A percentile compares a stretch with the other conserved stretches of the same genome.
Evolutionary conservation across 2,888 invertebrate genomes (phyloP).

Genomic region (Polyommatus icarus): DNA sequence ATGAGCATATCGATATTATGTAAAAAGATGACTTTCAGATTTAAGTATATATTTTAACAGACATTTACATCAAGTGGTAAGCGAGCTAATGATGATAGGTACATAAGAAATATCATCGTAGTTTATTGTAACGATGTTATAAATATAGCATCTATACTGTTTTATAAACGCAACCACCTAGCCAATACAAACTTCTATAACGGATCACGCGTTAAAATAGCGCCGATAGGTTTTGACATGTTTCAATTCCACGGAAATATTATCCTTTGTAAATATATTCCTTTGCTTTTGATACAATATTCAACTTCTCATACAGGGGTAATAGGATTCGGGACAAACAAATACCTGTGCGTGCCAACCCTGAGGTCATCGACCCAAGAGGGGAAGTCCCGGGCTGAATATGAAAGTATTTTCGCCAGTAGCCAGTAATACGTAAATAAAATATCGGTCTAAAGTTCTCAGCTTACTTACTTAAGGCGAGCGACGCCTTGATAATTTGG

Average conservation of each 20-base stretch:
- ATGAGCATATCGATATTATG: too few relatives aligned
- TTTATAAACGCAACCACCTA: too few relatives aligned
- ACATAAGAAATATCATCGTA: too few relatives aligned
- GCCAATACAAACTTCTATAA: neutral
- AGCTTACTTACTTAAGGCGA: neutral
- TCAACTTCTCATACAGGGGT: conserved; percentile 2
- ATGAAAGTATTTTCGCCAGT: conserved; percentile 25
- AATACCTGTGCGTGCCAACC: neutral
- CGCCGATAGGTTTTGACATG: neutral
- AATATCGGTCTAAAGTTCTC: conserved; percentile 8
- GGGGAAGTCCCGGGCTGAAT: conserved; percentile 24
- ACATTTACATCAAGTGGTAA: too few relatives aligned
- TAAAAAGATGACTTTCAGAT: too few relatives aligned
- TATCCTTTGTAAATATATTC: conserved; percentile 14
- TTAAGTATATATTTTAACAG: too few relatives aligned
- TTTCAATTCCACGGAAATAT: neutral
- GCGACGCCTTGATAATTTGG: too few relatives aligned
- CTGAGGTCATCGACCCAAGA: conserved; percentile 18
- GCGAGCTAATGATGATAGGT: too few relatives aligned
- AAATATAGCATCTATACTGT: too few relatives aligned
- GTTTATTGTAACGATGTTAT: too few relatives aligned
- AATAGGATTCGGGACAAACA: conserved; percentile 1
- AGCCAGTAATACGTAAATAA: conserved; percentile 17
- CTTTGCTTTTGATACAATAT: conserved; percentile 13
- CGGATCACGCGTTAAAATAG: neutral